A percentile compares a stretch with the other conserved stretches of the same genome.
These are phyloP conservation scores for Cuniculus paca DNA, from an alignment of 2,797 vertebrate species.

Conservation along the genomic window DNA sequence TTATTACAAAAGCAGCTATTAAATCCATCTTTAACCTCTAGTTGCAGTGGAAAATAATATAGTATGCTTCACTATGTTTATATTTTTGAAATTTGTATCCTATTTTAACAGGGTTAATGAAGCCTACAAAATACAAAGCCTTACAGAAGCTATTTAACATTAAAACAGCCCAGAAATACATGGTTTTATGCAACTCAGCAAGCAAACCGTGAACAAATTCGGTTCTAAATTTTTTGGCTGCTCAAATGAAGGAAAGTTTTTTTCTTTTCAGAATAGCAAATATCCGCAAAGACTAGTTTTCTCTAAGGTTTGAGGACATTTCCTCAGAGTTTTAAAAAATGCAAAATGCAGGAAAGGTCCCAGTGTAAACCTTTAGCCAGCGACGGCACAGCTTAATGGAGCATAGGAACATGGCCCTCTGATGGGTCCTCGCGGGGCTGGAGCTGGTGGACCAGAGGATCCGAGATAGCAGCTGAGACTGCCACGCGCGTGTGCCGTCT, in stretches of 20 bases:
- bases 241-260: not conserved
- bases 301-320: not conserved
- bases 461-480: not conserved
- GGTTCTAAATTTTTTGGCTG: slow-evolving; percentile 20
- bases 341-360: not conserved
- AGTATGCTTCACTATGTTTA: slow-evolving; percentile 12
- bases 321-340: slow-evolving; percentile 15
- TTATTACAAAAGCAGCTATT: slow-evolving; percentile 43
- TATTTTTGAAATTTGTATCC: slow-evolving; percentile 40
- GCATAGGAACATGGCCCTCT: not conserved
- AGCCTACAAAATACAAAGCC: not conserved
- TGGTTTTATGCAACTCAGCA: not conserved
- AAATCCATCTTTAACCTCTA: slow-evolving; percentile 30
- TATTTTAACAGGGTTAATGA: slow-evolving; percentile 6
- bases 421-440: not conserved
- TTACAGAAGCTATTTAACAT: slow-evolving; percentile 12
- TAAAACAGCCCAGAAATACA: not conserved
- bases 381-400: not conserved
- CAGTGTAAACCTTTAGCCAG: not conserved
- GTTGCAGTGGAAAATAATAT: not conserved
- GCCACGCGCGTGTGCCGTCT: not conserved
- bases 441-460: not conserved
- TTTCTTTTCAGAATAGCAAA: slow-evolving; percentile 29
- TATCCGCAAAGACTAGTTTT: not conserved
- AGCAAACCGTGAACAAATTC: not conserved